Conservation (phyloP, 2,888 invertebrate genomes). For the Apamea epomidion region DNA sequence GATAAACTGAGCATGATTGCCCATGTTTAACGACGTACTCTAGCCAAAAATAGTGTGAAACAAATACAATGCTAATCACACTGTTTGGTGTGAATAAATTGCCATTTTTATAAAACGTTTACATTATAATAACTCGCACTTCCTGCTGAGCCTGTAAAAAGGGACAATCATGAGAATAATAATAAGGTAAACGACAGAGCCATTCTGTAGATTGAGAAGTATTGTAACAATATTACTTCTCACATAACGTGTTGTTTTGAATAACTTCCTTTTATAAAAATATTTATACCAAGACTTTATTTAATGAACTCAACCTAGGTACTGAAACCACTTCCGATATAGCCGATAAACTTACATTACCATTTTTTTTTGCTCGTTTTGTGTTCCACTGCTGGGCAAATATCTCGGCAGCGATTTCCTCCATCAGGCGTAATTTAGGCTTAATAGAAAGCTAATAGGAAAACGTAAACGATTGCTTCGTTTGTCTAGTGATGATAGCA, state of each 20-base stretch:
- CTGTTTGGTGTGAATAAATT: slow-evolving; percentile 17
- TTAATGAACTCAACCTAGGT: background rate
- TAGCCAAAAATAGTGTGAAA: background rate
- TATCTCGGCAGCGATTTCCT: no score
- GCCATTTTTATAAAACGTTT: background rate
- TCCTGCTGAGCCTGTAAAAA: background rate
- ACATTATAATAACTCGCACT: background rate
- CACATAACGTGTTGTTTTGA: background rate
- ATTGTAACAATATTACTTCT: background rate
- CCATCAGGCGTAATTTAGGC: background rate
- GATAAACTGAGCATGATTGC: slow-evolving; percentile 5
- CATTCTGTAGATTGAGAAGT: background rate
- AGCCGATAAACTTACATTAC: background rate
- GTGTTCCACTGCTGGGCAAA: no score
- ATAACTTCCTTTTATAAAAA: background rate
- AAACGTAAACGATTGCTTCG: background rate
- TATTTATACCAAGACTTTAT: background rate
- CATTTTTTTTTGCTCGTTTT: background rate
- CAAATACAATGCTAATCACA: background rate
- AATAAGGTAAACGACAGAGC: background rate
- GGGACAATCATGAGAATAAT: background rate
- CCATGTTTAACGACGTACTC: background rate
- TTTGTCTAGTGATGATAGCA: background rate
- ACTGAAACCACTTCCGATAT: background rate
- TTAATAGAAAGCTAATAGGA: background rate